Percentiles rank a stretch among this genome's conserved stretches.
Evolutionary conservation across 2,113 vertebrate genomes (phyloP).

Genomic region (Oreochromis tanganicae): DNA sequence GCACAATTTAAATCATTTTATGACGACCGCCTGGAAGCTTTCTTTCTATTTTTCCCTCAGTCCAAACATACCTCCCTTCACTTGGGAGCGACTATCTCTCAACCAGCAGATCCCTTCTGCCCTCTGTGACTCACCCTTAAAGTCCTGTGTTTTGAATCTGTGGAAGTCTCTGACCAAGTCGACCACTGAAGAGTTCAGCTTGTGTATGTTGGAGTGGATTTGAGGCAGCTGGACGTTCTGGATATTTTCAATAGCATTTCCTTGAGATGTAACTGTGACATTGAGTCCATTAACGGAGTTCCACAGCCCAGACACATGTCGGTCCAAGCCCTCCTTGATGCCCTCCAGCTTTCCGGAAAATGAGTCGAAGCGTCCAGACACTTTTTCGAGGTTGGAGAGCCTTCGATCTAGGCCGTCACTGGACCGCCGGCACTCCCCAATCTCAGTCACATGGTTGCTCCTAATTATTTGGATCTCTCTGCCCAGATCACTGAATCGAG

Average conservation of each 20-base stretch:
- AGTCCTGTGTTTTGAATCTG: slow-evolving; percentile 68
- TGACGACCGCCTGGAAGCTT: slow-evolving; percentile 17
- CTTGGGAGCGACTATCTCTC: background rate
- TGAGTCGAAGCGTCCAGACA: slow-evolving; percentile 77
- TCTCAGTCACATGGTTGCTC: slow-evolving; percentile 64
- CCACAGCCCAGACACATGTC: slow-evolving; percentile 85
- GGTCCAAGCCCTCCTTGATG: slow-evolving; percentile 81
- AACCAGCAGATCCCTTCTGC: background rate
- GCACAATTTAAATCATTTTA: slow-evolving; percentile 14
- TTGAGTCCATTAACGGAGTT: slow-evolving; percentile 79
- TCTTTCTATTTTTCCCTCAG: slow-evolving; percentile 19
- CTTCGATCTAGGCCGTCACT: slow-evolving; percentile 73
- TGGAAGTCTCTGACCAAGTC: slow-evolving; percentile 71
- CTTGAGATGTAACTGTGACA: slow-evolving; percentile 69
- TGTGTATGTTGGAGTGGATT: slow-evolving; percentile 64
- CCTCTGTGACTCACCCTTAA: slow-evolving; percentile 48
- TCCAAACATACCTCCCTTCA: slow-evolving; percentile 1
- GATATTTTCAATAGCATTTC: slow-evolving; percentile 74
- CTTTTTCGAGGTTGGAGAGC: slow-evolving; percentile 79
- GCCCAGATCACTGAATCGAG: slow-evolving; percentile 66
- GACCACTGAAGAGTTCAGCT: slow-evolving; percentile 79
- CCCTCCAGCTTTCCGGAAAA: slow-evolving; percentile 76
- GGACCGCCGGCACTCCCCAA: slow-evolving; percentile 65
- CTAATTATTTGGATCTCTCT: slow-evolving; percentile 65
- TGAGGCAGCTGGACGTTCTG: slow-evolving; percentile 72